Evolutionary conservation across 2,888 invertebrate genomes (phyloP), one percentile per base, ranked within the genome.

Genomic region (Zelleria hepariella): DNA sequence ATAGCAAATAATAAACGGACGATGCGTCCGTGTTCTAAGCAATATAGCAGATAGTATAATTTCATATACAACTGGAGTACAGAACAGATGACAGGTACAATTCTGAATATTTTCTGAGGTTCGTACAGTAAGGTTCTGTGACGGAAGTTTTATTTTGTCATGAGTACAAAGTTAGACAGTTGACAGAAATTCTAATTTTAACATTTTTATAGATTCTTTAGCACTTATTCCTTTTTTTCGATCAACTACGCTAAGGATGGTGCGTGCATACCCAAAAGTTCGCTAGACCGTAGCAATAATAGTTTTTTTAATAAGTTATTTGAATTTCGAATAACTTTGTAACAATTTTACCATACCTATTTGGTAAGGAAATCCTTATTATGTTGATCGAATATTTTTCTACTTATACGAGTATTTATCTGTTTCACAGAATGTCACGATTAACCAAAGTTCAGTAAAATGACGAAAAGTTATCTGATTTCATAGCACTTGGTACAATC

Each of bases 11-110:
- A 60, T 32, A 24, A 10, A 42, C 55, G 63, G 67, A 65, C 66
- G 70, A 66, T 63, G 67, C 72, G 71, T 69, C 69, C 71, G 57
- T 47, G 24, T 65, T 68, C 65, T 63, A 65, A 73, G 71, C 69
- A 72, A 71, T 69, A 68, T 57, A 57, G 47, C 56, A 56, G 57
- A 57, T 57, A 57, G 42, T 26, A 49, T 58, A 58, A 58, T 58
- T 58, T 58, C 51, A 58, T 58, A 58, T 58, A 58, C 58, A 26
- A 26, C 57, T 27, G 26, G 58, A 51, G 26, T 51, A 49, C 24
- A 25, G 32, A 42, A 49, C 24, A 25, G 32, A 42, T 42, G 42
- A 57, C 24, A 27, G 21, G 47, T 48, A 58, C 20, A 49, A 49
- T 48, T 57, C 24, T 48, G n/a, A 49, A 58, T 58, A 58, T 58